Evolutionary conservation across 1,140 invertebrate genomes (phyloP), one percentile per base, ranked within the genome.

Genomic region (Zaprionus inermis): DNA sequence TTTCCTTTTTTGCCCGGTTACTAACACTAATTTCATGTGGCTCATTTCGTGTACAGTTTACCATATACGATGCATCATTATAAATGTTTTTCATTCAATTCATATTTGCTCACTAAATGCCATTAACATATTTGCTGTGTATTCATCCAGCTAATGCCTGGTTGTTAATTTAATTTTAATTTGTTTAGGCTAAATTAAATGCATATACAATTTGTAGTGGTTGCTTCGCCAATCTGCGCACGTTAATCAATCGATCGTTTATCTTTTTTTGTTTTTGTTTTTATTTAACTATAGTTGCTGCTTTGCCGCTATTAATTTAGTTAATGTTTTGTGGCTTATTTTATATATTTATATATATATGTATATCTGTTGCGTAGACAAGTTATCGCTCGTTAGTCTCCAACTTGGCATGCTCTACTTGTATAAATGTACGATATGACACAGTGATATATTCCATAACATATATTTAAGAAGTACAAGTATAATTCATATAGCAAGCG

Each of bases 401-500:
- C 69, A 65, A 79, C 68, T 84, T 74, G 70, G 63, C 72, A 64
- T 75, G 32, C 54, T 24, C 77, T 84, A 78, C 68, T 78, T 75
- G 72, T 81, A 81, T 90, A 89, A 90, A 89, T 90, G 81, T 89
- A 90, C 85, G 85, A 90, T 90, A 90, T 90, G 85, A 90, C 84
- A 89, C 78, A 89, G 85, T 89, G 84, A 89, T 89, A 89, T 89
- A 89, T 84, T 84, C 67, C 74, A 76, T 89, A 84, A 79, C 77
- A 78, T 88, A 89, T 85, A 61, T 74, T 78, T 65, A 44, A 73
- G 60, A 88, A 89, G 72, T 88, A 88, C 83, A 88, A 77, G 65
- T 82, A 77, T 85, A 83, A 74, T 67, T 74, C 66, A 76, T 78
- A 44, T 41, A 41, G 38, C 64, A 77, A 81, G 72, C 70, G 71